These are phyloP conservation scores for Pantherophis alleghaniensis DNA, from an alignment of 2,797 vertebrate species.

Conservation along the genomic window DNA sequence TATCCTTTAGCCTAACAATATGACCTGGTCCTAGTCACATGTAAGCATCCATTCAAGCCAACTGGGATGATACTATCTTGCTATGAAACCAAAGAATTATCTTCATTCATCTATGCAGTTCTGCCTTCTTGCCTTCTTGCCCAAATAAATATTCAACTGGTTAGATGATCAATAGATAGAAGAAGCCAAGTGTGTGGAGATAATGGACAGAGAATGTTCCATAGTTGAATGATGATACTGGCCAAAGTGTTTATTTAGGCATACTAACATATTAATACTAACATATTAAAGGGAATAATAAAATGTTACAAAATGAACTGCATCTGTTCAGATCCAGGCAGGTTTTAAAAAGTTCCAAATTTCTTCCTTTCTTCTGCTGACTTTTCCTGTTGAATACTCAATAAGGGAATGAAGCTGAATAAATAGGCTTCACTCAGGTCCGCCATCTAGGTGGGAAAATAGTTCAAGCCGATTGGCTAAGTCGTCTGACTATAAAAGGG, in stretches of 20 bases:
- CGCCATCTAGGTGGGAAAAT: no score
- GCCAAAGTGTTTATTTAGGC: neutral
- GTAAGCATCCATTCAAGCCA: neutral
- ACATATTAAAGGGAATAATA: neutral
- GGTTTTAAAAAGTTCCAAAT: neutral
- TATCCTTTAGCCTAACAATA: neutral
- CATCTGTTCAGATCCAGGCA: neutral
- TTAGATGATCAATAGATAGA: neutral
- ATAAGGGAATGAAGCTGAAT: no score
- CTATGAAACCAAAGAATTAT: neutral
- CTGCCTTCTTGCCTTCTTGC: neutral
- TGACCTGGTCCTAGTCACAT: neutral
- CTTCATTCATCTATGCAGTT: neutral
- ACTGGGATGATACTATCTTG: neutral
- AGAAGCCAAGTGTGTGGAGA: neutral
- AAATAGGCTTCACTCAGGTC: no score
- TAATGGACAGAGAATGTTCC: no score
- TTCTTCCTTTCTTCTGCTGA: neutral
- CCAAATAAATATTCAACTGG: neutral
- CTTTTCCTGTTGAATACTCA: neutral
- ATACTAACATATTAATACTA: neutral
- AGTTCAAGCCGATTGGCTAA: no score
- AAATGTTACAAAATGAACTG: neutral
- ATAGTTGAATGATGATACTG: neutral
- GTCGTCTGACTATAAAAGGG: no score